Percentiles rank a stretch among this genome's conserved stretches.
Evolutionary conservation across 2,888 invertebrate genomes (phyloP).

Genomic region (Cerastis rubricosa): DNA sequence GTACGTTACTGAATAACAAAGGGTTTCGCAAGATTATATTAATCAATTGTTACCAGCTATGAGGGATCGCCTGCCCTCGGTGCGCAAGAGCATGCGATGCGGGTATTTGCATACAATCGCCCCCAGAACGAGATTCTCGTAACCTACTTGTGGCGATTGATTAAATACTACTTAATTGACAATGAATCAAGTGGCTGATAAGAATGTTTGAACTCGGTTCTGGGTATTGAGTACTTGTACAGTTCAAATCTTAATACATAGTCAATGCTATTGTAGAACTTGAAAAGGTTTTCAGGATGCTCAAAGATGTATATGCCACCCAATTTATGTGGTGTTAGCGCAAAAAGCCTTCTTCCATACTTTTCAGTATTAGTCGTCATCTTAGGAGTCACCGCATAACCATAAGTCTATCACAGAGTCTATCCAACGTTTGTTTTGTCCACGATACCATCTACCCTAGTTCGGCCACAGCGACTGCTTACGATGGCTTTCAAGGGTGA

Average conservation of each 20-base stretch:
- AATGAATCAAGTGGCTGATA: constrained; percentile 21
- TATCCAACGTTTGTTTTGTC: neutral
- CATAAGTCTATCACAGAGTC: neutral
- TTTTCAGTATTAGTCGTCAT: neutral
- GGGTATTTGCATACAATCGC: constrained; percentile 86
- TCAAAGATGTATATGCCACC: neutral
- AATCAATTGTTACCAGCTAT: constrained; percentile 62
- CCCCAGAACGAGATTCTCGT: constrained; percentile 71
- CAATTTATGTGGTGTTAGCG: neutral
- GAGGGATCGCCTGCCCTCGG: constrained; percentile 64
- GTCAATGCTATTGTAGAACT: neutral
- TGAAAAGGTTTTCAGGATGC: neutral
- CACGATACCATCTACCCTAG: too few species aligned
- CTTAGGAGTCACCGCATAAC: neutral
- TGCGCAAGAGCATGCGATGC: constrained; percentile 79
- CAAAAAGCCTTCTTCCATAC: neutral
- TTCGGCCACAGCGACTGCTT: too few species aligned
- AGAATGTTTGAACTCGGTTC: constrained; percentile 5
- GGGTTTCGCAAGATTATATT: constrained; percentile 61
- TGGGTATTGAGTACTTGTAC: neutral
- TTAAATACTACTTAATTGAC: constrained; percentile 62
- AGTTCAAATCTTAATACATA: neutral
- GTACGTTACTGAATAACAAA: constrained; percentile 52
- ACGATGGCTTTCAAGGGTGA: too few species aligned
- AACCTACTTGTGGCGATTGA: constrained; percentile 73